A percentile compares a stretch with the other conserved stretches of the same genome.
Conservation (phyloP, 1,140 invertebrate species). For the Heterodera schachtii region DNA sequence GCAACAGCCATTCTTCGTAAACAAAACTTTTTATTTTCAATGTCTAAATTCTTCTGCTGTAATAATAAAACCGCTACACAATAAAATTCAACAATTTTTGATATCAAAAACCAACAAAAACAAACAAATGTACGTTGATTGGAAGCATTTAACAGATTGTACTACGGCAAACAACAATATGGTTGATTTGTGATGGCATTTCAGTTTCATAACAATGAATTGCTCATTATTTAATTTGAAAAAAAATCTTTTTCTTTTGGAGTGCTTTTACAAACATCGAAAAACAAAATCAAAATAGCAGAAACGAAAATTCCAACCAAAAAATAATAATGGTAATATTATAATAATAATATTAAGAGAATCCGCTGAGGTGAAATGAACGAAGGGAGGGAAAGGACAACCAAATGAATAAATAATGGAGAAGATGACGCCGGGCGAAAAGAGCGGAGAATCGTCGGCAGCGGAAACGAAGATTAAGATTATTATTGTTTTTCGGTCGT, state of each 20-base stretch:
- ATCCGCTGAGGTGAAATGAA: too few species aligned
- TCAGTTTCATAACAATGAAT: too few species aligned
- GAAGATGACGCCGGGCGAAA: background rate
- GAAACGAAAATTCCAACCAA: background rate
- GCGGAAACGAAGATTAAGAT: background rate
- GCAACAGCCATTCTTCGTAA: too few species aligned
- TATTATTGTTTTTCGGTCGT: background rate
- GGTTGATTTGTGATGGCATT: too few species aligned
- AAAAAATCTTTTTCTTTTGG: background rate
- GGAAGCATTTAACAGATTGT: background rate
- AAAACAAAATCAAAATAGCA: too few species aligned
- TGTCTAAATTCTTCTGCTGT: too few species aligned
- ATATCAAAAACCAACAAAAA: conserved; percentile 20
- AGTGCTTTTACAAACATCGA: background rate
- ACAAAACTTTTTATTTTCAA: too few species aligned
- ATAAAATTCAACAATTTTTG: background rate
- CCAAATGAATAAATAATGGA: background rate
- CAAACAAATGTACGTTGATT: background rate
- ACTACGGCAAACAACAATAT: too few species aligned
- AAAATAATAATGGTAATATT: background rate
- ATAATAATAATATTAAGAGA: too few species aligned
- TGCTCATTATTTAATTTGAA: too few species aligned
- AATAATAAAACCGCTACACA: background rate
- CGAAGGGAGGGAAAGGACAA: too few species aligned
- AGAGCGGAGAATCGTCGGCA: background rate